Conservation (phyloP, 2,113 vertebrate genomes). For the Psittacula cyanocephala region DNA sequence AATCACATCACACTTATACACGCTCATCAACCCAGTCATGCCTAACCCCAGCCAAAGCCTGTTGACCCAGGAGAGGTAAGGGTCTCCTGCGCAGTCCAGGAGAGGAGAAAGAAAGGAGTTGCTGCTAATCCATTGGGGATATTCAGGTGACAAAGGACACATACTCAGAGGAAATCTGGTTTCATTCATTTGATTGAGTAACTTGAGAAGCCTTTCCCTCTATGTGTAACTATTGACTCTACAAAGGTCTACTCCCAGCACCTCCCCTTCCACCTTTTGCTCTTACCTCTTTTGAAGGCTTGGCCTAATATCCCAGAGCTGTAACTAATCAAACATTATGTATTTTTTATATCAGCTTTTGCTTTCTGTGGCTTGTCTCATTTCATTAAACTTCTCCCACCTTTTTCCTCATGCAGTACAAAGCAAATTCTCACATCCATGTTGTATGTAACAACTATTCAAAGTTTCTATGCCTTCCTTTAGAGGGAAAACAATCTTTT, state of each 20-base stretch:
- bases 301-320: background rate
- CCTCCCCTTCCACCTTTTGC: background rate
- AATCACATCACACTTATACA: background rate
- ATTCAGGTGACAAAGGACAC: background rate
- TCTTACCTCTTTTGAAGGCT: background rate
- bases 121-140: background rate
- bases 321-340: background rate
- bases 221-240: rapidly evolving
- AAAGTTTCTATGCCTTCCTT: background rate
- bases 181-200: background rate
- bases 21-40: background rate
- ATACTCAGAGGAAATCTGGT: background rate
- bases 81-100: background rate
- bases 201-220: background rate
- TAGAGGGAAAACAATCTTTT: background rate
- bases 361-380: background rate
- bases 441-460: background rate
- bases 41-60: background rate
- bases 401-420: background rate
- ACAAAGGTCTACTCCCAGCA: background rate
- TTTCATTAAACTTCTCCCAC: background rate
- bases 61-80: background rate
- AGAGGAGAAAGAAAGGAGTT: background rate
- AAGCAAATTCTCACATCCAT: background rate
- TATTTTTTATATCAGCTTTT: background rate